Conservation (phyloP, 2,797 vertebrate genomes). For the Brachymystax lenok region DNA sequence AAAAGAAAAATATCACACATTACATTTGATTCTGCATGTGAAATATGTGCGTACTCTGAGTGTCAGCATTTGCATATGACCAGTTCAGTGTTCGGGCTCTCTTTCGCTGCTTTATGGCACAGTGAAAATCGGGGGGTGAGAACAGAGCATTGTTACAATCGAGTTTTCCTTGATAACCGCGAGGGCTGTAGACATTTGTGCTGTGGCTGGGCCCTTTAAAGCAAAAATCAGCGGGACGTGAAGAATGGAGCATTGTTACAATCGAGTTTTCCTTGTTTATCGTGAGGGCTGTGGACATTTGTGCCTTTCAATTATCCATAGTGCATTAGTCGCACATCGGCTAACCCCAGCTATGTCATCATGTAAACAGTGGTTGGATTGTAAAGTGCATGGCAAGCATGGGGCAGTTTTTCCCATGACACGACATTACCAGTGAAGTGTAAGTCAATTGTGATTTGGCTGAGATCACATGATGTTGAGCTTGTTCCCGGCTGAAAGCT, state of each 20-base stretch:
- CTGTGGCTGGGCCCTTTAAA: constrained; percentile 43
- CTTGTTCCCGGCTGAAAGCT: not conserved
- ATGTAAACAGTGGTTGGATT: constrained; percentile 47
- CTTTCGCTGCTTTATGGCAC: constrained; percentile 6
- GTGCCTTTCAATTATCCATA: constrained; percentile 55
- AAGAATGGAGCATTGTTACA: constrained; percentile 54
- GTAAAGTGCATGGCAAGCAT: constrained; percentile 37
- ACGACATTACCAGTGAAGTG: not conserved
- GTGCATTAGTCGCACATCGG: constrained; percentile 64
- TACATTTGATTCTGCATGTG: not conserved
- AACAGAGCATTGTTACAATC: constrained; percentile 53
- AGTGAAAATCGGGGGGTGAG: constrained; percentile 38
- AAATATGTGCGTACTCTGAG: not conserved
- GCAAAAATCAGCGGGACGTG: constrained; percentile 24
- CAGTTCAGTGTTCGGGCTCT: constrained; percentile 3
- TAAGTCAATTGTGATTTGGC: not conserved
- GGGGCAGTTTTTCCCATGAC: constrained; percentile 50
- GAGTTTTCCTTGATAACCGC: constrained; percentile 54
- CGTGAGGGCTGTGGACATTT: constrained; percentile 45
- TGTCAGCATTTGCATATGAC: not conserved
- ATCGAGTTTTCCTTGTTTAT: constrained; percentile 56
- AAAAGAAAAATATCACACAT: not conserved
- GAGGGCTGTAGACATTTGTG: constrained; percentile 45
- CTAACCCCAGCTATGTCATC: constrained; percentile 60
- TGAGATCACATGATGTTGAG: not conserved